phyloP scores from a whole-genome alignment of 2,888 invertebrate species.

The Orgyia antiqua region DNA sequence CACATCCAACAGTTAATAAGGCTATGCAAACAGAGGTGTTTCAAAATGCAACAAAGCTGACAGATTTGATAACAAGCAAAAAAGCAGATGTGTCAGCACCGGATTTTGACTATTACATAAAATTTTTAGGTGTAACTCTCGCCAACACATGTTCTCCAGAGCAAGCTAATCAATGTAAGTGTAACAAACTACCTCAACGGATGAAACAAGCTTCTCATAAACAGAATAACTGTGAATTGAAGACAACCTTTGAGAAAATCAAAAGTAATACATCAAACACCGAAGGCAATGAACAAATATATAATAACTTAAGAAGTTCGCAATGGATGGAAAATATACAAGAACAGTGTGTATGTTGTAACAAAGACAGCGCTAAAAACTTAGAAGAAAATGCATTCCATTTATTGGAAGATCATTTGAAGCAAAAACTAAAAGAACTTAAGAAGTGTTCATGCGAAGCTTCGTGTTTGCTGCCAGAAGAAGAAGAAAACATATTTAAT shows the following conservation, averaged over 20 bases:
- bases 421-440: constrained; percentile 46
- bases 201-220: neutral
- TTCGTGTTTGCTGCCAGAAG: constrained; percentile 36
- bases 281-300: constrained; percentile 16
- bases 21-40: neutral
- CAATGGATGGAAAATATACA: constrained; percentile 4
- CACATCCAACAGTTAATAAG: constrained; percentile 8
- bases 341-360: constrained; percentile 49
- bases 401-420: constrained; percentile 55
- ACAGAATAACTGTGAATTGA: constrained; percentile 19
- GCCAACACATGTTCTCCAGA: constrained; percentile 21
- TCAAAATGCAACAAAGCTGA: neutral
- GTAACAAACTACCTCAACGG: neutral
- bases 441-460: constrained; percentile 37
- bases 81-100: constrained; percentile 12
- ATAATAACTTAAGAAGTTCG: neutral
- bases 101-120: constrained; percentile 43
- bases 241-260: constrained; percentile 24
- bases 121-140: constrained; percentile 62
- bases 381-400: constrained; percentile 61
- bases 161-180: neutral
- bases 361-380: constrained; percentile 39
- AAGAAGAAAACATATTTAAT: constrained; percentile 47
- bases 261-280: constrained; percentile 19
- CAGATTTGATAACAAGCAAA: constrained; percentile 9